Evolutionary conservation across 2,888 invertebrate species (phyloP), one percentile per base, ranked within the genome.

Genomic region (Timema podura): DNA sequence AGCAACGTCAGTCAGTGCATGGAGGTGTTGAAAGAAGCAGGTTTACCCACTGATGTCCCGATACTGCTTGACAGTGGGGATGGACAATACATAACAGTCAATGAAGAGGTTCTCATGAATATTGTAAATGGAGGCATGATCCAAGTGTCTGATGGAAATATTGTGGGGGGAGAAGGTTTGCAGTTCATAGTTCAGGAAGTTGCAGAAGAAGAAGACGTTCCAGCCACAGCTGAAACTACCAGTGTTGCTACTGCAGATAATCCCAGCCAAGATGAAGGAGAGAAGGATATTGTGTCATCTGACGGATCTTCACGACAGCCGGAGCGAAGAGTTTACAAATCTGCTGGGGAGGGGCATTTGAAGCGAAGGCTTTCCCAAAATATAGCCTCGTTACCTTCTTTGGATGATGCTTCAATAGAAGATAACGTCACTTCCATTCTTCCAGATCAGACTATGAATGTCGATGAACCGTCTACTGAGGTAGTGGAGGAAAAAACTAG

Each of bases 21-120:
- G 70, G 77, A 78, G 71, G 76, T 76, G 59, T 70, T 78, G 67
- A 78, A 77, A 73, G 76, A 76, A 68, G 76, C 80, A n/a, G 81
- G 82, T 44, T 76, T 81, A 51, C 81, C 81, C 10, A 77, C 81
- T 1, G 81, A 83, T 74, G 81, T 83, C 46, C 82, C 88, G 44
- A 87, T 88, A 75, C 84, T 88, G 74, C 87, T 87, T 74, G 87
- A 88, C 78, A 87, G 87, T 2, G 87, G 85, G 45, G 87, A 88
- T 74, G 88, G 88, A 0, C 86, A 86, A 48, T 87, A 87, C 76
- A 85, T 88, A 0, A 86, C 86, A 72, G 85, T 88, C 1, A 87
- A 86, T 71, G 88, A 88, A 78, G 88, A 88, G 75, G 86, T 88
- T 47, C 80, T 88, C 48, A 76, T 73, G 73, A 75, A 72, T 48